Evolutionary conservation across 2,888 invertebrate species (phyloP).

Genomic region (Papilio elwesi): DNA sequence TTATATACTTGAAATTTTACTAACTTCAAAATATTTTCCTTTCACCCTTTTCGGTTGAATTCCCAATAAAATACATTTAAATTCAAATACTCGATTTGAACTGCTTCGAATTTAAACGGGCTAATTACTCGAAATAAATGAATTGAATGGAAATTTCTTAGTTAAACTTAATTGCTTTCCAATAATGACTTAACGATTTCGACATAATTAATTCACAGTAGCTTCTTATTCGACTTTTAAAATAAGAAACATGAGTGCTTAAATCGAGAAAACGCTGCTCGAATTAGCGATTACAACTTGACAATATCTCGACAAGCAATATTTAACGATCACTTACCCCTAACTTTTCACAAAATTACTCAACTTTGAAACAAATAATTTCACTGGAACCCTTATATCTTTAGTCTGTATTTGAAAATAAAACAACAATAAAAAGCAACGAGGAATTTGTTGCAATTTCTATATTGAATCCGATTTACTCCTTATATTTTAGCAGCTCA

Average conservation of each 20-base stretch:
- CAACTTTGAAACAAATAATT: not conserved
- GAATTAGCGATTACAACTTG: slow-evolving; percentile 20
- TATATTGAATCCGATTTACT: not conserved
- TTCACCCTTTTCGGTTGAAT: slow-evolving; percentile 24
- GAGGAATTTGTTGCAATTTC: no score
- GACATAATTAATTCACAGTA: slow-evolving; percentile 47
- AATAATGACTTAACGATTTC: slow-evolving; percentile 50
- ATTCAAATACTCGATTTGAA: slow-evolving; percentile 33
- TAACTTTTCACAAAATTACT: not conserved
- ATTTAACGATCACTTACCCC: not conserved
- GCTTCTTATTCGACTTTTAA: slow-evolving; percentile 39
- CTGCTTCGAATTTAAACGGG: slow-evolving; percentile 36
- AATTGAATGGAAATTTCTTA: slow-evolving; percentile 47
- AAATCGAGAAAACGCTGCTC: slow-evolving; percentile 12
- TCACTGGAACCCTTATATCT: not conserved
- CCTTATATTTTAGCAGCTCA: slow-evolving; percentile 30
- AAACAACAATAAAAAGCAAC: no score
- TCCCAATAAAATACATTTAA: slow-evolving; percentile 23
- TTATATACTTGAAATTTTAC: not conserved
- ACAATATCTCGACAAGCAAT: slow-evolving; percentile 18
- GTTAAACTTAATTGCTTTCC: slow-evolving; percentile 51
- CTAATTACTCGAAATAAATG: slow-evolving; percentile 41
- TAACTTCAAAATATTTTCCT: not conserved
- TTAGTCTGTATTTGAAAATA: slow-evolving; percentile 13
- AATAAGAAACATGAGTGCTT: slow-evolving; percentile 37